These are phyloP conservation scores for Phaedon cochleariae DNA, from an alignment of 2,888 invertebrate species.

Conservation along the genomic window DNA sequence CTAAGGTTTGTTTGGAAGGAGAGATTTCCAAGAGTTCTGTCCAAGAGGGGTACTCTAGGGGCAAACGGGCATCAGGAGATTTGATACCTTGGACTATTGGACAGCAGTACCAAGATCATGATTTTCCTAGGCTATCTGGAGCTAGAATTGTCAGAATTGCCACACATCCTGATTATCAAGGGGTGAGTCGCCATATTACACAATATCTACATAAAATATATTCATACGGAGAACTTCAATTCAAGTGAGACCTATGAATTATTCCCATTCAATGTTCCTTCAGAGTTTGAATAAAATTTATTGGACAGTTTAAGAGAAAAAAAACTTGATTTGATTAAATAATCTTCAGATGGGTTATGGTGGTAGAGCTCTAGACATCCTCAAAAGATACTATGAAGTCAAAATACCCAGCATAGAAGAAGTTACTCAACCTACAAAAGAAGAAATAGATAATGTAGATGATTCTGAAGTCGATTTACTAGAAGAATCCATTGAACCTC, in stretches of 20 bases:
- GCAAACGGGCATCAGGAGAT: slow-evolving; percentile 93
- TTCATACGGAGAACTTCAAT: no score
- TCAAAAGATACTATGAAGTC: slow-evolving; percentile 89
- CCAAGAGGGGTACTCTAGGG: slow-evolving; percentile 80
- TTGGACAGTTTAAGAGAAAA: no score
- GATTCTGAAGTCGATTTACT: slow-evolving; percentile 71
- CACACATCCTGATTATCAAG: slow-evolving; percentile 96
- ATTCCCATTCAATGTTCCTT: no score
- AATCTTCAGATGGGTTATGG: slow-evolving; percentile 93
- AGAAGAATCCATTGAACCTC: slow-evolving; percentile 79
- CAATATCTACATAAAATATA: background rate
- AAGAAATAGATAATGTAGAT: slow-evolving; percentile 66
- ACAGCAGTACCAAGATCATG: slow-evolving; percentile 93
- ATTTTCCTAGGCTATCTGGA: slow-evolving; percentile 91
- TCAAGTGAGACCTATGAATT: no score
- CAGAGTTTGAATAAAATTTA: no score
- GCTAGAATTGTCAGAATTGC: slow-evolving; percentile 95
- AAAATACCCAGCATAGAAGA: slow-evolving; percentile 79
- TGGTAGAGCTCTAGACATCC: slow-evolving; percentile 80
- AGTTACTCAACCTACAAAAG: slow-evolving; percentile 47
- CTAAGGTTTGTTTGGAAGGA: slow-evolving; percentile 71
- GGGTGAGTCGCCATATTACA: slow-evolving; percentile 65
- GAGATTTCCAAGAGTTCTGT: slow-evolving; percentile 77
- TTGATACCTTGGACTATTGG: slow-evolving; percentile 98
- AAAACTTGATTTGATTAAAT: no score